Evolutionary conservation across 2,888 invertebrate genomes (phyloP), one percentile per base, ranked within the genome.

Genomic region (Coenonympha arcania): DNA sequence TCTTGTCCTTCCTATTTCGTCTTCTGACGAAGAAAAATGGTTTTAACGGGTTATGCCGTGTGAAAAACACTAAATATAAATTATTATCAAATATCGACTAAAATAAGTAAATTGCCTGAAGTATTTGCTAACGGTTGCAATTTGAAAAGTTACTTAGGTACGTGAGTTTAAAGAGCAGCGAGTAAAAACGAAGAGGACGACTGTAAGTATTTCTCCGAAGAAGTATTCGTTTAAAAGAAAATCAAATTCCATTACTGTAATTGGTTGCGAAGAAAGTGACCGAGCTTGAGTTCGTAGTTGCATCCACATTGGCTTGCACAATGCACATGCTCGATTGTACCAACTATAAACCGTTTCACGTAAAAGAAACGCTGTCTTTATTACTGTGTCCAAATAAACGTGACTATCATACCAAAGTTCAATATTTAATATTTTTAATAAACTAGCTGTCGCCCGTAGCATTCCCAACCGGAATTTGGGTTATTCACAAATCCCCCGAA

Each of bases 201-300:
- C n/a, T n/a, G n/a, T n/a, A n/a, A n/a, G n/a, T 55, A 49, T 55
- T 50, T 53, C 54, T 55, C 53, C 50, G 54, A 60, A 59, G 55
- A 56, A 59, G 58, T 63, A 61, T 63, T 62, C 69, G 69, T 70
- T 75, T 66, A 64, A 71, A 77, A 77, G 76, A 71, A 76, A 80
- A 80, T 77, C 79, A 79, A 78, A 24, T 75, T 79, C 78, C 80
- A 83, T 83, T 83, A 82, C 69, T 64, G 79, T 77, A 79, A 83
- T 82, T 81, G 79, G 70, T 71, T 70, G 65, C 64, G 63, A 68
- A 65, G 64, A 61, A 64, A 72, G 67, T 68, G 71, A 70, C 69
- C 68, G 71, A 63, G 65, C 60, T 68, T 53, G 59, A 57, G 55
- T 59, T 53, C 55, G 56, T 49, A 34, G 48, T 48, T 31, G 52